Conservation (phyloP, 2,113 vertebrate species). For the Polypterus bichir region DNA sequence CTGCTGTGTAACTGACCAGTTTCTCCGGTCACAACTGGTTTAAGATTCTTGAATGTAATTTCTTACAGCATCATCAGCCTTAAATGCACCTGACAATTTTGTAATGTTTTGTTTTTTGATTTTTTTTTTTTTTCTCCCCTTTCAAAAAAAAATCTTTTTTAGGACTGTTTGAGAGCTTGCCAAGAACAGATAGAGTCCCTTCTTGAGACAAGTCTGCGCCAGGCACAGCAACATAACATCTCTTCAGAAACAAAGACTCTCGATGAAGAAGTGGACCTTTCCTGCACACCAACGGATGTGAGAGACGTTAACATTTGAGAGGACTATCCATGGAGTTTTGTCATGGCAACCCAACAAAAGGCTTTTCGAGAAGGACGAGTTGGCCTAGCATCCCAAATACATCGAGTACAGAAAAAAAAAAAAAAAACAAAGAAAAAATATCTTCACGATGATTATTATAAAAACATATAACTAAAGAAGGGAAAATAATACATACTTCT, state of each 20-base stretch:
- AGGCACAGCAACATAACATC: slow-evolving; percentile 71
- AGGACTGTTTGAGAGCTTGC: slow-evolving; percentile 94
- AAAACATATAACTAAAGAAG: slow-evolving; percentile 26
- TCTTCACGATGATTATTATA: slow-evolving; percentile 37
- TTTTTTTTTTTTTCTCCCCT: background rate
- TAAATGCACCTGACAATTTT: no score
- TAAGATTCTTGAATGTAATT: no score
- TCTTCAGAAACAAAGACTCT: slow-evolving; percentile 73
- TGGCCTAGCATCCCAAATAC: slow-evolving; percentile 32
- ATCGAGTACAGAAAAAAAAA: slow-evolving; percentile 19
- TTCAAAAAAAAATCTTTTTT: background rate
- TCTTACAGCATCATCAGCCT: no score
- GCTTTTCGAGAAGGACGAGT: slow-evolving; percentile 27
- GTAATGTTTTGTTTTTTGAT: background rate
- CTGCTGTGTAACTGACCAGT: no score
- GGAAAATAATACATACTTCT: slow-evolving; percentile 28
- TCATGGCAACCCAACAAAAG: slow-evolving; percentile 7
- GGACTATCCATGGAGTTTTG: slow-evolving; percentile 29
- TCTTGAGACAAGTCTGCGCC: slow-evolving; percentile 85
- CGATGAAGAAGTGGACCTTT: slow-evolving; percentile 75
- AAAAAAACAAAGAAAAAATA: slow-evolving; percentile 9
- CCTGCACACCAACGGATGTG: slow-evolving; percentile 92
- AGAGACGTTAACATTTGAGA: slow-evolving; percentile 88
- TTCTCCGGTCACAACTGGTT: no score
- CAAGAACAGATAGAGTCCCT: slow-evolving; percentile 96